Percentiles rank a stretch among this genome's conserved stretches.
Evolutionary conservation across 2,113 vertebrate species (phyloP).

Genomic region (Xiphorhynchus elegans): DNA sequence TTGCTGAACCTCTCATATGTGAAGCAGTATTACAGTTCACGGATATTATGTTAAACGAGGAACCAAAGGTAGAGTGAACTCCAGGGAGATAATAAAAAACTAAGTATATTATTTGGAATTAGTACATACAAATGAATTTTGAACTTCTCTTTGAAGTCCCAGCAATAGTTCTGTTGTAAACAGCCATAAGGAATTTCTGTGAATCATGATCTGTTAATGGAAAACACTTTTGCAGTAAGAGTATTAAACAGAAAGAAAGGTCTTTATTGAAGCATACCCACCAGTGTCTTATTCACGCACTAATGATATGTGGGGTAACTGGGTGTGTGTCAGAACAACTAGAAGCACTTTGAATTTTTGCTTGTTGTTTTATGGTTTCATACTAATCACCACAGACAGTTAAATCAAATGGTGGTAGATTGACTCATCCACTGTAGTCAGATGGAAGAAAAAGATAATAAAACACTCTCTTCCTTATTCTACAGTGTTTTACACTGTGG

Average conservation of each 20-base stretch:
- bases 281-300: neutral
- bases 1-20: constrained; percentile 3
- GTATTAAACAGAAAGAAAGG: neutral
- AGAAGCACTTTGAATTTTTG: neutral
- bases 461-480: neutral
- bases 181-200: neutral
- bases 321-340: neutral
- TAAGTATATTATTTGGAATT: neutral
- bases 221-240: neutral
- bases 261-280: neutral
- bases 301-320: neutral
- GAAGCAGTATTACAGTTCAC: constrained; percentile 5
- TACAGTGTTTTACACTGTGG: neutral
- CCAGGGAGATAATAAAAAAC: constrained; percentile 17
- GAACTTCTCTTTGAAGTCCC: neutral
- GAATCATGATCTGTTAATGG: neutral
- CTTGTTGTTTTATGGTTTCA: neutral
- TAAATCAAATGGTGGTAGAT: constrained; percentile 28
- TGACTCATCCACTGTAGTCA: neutral
- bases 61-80: neutral
- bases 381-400: neutral
- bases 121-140: neutral
- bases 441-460: neutral
- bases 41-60: neutral
- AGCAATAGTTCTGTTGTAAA: neutral